Conservation (phyloP, 2,113 vertebrate genomes). For the Podarcis cretensis region DNA sequence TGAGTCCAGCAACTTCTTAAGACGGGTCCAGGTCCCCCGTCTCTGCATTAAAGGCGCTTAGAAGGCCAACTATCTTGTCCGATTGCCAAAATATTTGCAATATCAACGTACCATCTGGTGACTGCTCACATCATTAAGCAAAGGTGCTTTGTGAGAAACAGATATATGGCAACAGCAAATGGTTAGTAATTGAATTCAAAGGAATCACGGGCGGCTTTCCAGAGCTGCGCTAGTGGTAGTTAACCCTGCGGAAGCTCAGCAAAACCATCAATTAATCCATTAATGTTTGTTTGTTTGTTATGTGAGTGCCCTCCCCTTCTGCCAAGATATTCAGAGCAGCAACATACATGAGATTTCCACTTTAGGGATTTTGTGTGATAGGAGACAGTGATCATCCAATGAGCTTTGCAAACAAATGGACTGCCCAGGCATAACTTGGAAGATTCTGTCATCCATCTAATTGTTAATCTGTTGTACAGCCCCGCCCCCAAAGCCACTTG, state of each 20-base stretch:
- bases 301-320: neutral
- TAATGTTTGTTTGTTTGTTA: constrained; percentile 1
- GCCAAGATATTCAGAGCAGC: neutral
- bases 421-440: neutral
- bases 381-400: no score
- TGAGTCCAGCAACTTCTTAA: no score
- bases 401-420: neutral
- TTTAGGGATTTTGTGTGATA: neutral
- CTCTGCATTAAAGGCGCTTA: neutral
- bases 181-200: constrained; percentile 19
- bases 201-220: neutral
- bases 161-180: neutral
- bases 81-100: constrained; percentile 8
- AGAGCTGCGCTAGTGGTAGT: neutral
- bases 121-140: constrained; percentile 12
- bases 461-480: no score
- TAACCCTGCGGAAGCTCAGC: constrained; percentile 6
- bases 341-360: neutral
- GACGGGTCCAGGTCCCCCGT: neutral
- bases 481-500: no score
- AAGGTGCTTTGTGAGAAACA: constrained; percentile 20
- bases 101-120: constrained; percentile 17
- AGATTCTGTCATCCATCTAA: no score
- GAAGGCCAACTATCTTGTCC: neutral
- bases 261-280: neutral